These are phyloP conservation scores for Phlogophora meticulosa DNA, from an alignment of 2,888 invertebrate genomes.

Conservation along the genomic window DNA sequence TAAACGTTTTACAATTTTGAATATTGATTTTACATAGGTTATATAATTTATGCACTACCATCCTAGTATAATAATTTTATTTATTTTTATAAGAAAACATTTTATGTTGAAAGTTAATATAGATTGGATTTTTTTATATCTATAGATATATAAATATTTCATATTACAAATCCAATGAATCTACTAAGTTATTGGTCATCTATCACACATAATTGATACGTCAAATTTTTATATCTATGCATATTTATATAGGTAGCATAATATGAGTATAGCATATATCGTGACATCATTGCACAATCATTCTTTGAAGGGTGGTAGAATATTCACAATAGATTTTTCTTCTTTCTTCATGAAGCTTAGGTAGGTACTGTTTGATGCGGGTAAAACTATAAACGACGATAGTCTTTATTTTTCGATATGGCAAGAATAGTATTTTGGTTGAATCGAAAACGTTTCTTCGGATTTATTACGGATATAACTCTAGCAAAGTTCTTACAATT, in stretches of 20 bases:
- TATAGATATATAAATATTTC: conserved; percentile 68
- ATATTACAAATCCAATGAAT: conserved; percentile 71
- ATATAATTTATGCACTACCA: conserved; percentile 51
- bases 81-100: conserved; percentile 56
- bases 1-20: conserved; percentile 40
- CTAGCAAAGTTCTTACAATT: conserved; percentile 64
- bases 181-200: conserved; percentile 85
- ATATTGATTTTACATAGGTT: conserved; percentile 37
- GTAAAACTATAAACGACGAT: conserved; percentile 14
- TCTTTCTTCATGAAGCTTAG: conserved; percentile 6
- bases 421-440: conserved; percentile 32
- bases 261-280: conserved; percentile 23
- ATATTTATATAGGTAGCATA: conserved; percentile 35
- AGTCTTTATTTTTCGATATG: conserved; percentile 40
- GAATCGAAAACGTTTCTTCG: conserved; percentile 19
- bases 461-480: conserved; percentile 16
- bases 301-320: conserved; percentile 6
- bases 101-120: conserved; percentile 60
- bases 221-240: conserved; percentile 63
- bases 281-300: conserved; percentile 22
- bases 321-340: conserved; percentile 17
- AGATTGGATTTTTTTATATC: conserved; percentile 54
- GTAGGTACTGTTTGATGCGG: conserved; percentile 1
- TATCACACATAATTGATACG: conserved; percentile 87
- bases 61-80: conserved; percentile 55